Base-by-base conservation (phyloP, 2,888 invertebrate genomes). In the Odontomyia ornata region DNA sequence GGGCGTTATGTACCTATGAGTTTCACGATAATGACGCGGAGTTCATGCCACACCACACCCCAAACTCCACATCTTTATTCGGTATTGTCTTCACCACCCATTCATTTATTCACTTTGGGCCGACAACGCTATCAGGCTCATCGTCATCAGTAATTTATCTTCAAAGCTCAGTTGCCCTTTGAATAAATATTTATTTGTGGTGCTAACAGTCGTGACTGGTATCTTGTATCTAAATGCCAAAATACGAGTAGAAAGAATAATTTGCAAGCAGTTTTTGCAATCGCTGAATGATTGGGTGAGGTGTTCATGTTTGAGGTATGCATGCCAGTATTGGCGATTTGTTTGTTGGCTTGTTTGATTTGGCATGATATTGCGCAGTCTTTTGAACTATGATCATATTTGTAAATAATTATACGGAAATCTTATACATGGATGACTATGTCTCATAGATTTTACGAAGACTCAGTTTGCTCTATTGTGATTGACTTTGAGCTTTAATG, bases 181-280 rank as follows among this genome's bases (percentile, higher is more conserved):
- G 73, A 21, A 57, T 60, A 73, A 73, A 73, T 57, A 73, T 73
- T 73, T 73, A 57, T n/a, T n/a, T n/a, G n/a, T n/a, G 73, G 57
- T 60, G 60, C 57, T 60, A 73, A 73, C 36, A 73, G n/a, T 73
- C 73, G 73, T 73, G 73, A 73, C 73, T 73, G 9, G 43, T 36
- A 27, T 60, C 52, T 73, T 52, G 43, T 36, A 57, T 23, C 36
- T 23, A 73, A 73, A 73, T 73, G 73, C 73, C 73, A 73, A 73
- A 73, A 60, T n/a, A n/a, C n/a, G n/a, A n/a, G n/a, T 73, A 36
- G 60, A 52, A 27, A 25, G 73, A 57, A 60, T 73, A 60, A 73
- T 73, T 73, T 73, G 60, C 73, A 60, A 73, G 46, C 23, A 73
- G 11, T 36, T 73, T 43, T 18, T 73, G 60, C 60, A 36, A 60